Conservation (phyloP, 2,113 vertebrate genomes). For the Cebus imitator region DNA sequence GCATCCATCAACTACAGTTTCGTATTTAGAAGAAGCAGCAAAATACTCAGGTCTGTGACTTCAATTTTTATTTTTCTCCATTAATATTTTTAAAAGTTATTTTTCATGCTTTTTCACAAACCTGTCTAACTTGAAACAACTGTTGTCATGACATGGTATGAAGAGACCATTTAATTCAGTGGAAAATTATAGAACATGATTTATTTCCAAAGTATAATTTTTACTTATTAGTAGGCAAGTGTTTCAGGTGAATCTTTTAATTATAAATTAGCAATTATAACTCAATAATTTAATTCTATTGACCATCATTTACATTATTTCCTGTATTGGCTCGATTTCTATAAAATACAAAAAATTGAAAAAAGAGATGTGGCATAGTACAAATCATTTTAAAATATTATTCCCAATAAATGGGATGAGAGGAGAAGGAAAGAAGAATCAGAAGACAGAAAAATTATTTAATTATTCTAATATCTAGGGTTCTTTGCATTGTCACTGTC, state of each 20-base stretch:
- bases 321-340: constrained; percentile 13
- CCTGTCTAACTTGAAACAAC: neutral
- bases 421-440: neutral
- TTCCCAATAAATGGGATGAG: neutral
- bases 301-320: neutral
- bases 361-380: neutral
- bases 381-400: neutral
- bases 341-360: neutral
- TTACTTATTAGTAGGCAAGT: neutral
- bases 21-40: neutral
- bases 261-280: constrained; percentile 38
- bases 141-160: neutral
- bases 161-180: constrained; percentile 13
- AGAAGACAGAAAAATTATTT: constrained; percentile 14
- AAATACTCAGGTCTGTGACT: neutral
- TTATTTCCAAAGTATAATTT: constrained; percentile 6
- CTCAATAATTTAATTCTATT: constrained; percentile 13
- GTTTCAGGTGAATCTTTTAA: neutral
- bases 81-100: constrained; percentile 13
- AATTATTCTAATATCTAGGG: constrained; percentile 5
- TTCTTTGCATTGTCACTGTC: neutral
- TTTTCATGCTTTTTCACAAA: constrained; percentile 22
- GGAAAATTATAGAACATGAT: constrained; percentile 29
- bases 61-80: neutral
- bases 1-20: neutral